Base-by-base conservation (phyloP, 2,888 invertebrate species). In the Drosophila ezoana region DNA sequence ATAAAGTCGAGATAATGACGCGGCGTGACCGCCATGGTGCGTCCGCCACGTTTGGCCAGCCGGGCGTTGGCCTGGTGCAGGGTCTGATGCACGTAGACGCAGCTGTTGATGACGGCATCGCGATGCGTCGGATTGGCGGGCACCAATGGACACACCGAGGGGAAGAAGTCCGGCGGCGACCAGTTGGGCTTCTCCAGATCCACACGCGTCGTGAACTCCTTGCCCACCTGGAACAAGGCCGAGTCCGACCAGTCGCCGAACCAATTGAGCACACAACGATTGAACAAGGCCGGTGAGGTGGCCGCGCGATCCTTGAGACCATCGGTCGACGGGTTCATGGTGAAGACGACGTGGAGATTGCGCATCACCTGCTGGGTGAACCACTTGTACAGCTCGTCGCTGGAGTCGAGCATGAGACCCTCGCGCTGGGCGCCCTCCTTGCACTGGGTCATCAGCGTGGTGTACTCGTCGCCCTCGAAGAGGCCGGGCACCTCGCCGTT, bases 161-260 rank as follows among this genome's bases (percentile, higher is more conserved):
- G 98, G 95, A 99, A 97, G 91, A 96, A 95, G 87, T 97, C 97
- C 1, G 99, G 99, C 37, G 97, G 94, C 61, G 95, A 94, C 95
- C 99, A 99, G 35, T 94, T 94, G 0, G 96, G 95, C 61, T 95
- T 95, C 89, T 99, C 99, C 82, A 99, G 94, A 93, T 99, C 99
- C 89, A 99, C 95, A 82, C 97, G 97, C 82, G 95, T 95, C 14
- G 99, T 99, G 91, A 99, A 98, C 93, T 99, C 99, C 91, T 97
- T 96, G 81, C 98, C 99, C 72, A 98, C 97, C 93, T 98, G 98
- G 95, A 96, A 98, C 33, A 98, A 93, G 0, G 98, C 98, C 3
- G 97, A 97, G 90, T 98, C 98, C 20, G 98, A 98, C 99, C 99
- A 99, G 92, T 99, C 99, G 11, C 99, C 99, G 92, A 99, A 99